Evolutionary conservation across 2,113 vertebrate species (phyloP).

Genomic region (Bagarius yarrelli): DNA sequence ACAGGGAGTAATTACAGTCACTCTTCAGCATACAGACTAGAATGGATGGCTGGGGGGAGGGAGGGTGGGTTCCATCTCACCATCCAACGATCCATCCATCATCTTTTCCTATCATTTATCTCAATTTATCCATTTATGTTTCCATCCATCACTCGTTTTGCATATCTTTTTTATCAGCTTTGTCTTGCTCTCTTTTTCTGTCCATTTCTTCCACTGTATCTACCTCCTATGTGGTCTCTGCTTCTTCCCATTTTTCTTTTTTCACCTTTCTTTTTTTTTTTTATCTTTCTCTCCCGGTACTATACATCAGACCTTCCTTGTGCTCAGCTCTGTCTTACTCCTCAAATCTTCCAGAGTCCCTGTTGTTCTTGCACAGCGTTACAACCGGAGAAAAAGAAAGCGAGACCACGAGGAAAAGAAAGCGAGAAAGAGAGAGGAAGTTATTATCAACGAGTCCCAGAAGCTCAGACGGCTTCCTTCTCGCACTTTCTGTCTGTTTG

Average conservation of each 20-base stretch:
- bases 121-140: conserved; percentile 20
- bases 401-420: background rate
- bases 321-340: background rate
- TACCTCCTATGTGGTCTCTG: background rate
- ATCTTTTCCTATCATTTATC: conserved; percentile 15
- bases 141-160: too few relatives aligned
- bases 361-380: conserved; percentile 19
- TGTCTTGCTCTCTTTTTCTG: background rate
- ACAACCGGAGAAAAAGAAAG: background rate
- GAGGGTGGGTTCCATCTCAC: background rate
- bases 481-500: conserved; percentile 33
- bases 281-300: background rate
- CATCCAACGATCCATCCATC: background rate
- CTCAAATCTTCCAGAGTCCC: conserved; percentile 36
- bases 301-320: conserved; percentile 1
- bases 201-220: background rate
- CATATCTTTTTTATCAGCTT: background rate
- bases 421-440: background rate
- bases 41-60: background rate
- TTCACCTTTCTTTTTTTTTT: background rate
- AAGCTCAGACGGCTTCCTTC: conserved; percentile 33
- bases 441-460: conserved; percentile 37
- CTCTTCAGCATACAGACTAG: background rate
- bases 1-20: conserved; percentile 22
- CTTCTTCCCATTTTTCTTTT: background rate